Evolutionary conservation across 2,797 vertebrate genomes (phyloP).

Genomic region (Siniperca scherzeri): DNA sequence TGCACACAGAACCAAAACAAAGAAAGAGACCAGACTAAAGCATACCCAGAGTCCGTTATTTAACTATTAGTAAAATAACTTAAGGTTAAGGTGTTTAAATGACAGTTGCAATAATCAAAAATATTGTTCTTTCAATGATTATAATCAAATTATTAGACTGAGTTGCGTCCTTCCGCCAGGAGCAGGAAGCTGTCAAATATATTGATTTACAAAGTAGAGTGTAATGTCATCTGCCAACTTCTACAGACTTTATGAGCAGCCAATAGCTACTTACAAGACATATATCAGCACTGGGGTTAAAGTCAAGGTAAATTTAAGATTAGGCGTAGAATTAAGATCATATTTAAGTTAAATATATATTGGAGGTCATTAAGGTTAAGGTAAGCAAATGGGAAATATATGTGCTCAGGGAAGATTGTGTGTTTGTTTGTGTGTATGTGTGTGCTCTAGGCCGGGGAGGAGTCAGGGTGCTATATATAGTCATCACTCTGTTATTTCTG

Average conservation of each 20-base stretch:
- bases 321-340: conserved; percentile 21
- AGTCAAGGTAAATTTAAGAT: conserved; percentile 31
- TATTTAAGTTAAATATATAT: conserved; percentile 36
- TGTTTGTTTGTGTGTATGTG: conserved; percentile 15
- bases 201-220: conserved; percentile 22
- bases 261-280: background rate
- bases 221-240: conserved; percentile 13
- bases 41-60: conserved; percentile 6
- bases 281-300: background rate
- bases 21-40: conserved; percentile 1
- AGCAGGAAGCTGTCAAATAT: conserved; percentile 21
- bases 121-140: background rate
- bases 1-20: conserved; percentile 2
- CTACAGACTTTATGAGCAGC: conserved; percentile 4
- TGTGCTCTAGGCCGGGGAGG: conserved; percentile 13
- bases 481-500: conserved; percentile 78
- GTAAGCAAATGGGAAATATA: conserved; percentile 49
- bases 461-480: conserved; percentile 75
- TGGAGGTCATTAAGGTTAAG: conserved; percentile 31
- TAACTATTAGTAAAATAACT: background rate
- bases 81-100: conserved; percentile 7
- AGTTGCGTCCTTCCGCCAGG: background rate
- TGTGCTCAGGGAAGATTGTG: background rate
- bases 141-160: background rate
- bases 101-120: conserved; percentile 10